Evolutionary conservation across 2,888 invertebrate species (phyloP), one percentile per base, ranked within the genome.

Genomic region (Lasioglossum marginatum): DNA sequence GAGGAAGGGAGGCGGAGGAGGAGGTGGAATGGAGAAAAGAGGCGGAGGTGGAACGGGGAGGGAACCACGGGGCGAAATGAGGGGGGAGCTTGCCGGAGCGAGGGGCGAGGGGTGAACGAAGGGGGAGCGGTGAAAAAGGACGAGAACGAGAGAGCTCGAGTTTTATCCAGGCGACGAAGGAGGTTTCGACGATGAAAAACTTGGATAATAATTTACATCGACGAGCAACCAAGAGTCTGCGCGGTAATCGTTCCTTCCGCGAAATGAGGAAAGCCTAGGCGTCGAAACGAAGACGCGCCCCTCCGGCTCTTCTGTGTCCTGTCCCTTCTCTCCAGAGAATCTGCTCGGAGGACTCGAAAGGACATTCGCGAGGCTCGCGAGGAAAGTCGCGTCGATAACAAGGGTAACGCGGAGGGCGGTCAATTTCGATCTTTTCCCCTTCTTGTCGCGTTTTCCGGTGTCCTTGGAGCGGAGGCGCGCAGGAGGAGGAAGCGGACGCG

Each of bases 181-280:
- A 87, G 89, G 63, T 76, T 70, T 79, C 78, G 82, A 86, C 88
- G 88, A 89, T 92, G 92, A 92, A 92, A 92, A 93, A 92, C 92
- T 92, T 91, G 92, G 91, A 92, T 92, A 92, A 93, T 93, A 92
- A 91, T 93, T 93, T 93, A 92, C 86, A 89, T 86, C 82, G 87
- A 80, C 85, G 85, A 87, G 77, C 78, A 80, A 68, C 73, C 81
- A 78, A 75, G 83, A 83, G 77, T 82, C 82, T 78, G 87, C 83
- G 83, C 77, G 57, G 76, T 77, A 73, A 82, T 77, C 83, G 82
- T 72, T 76, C 66, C 87, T 86, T 77, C 48, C 23, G 78, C 74
- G 84, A 63, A 75, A 74, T 31, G 48, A 66, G 63, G 19, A 19
- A 23, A 72, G 31, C 40, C 60, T 60, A 23, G 37, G 19, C 34